A percentile compares a stretch with the other conserved stretches of the same genome.
Conservation (phyloP, 1,140 invertebrate genomes). For the Aporrectodea caliginosa region DNA sequence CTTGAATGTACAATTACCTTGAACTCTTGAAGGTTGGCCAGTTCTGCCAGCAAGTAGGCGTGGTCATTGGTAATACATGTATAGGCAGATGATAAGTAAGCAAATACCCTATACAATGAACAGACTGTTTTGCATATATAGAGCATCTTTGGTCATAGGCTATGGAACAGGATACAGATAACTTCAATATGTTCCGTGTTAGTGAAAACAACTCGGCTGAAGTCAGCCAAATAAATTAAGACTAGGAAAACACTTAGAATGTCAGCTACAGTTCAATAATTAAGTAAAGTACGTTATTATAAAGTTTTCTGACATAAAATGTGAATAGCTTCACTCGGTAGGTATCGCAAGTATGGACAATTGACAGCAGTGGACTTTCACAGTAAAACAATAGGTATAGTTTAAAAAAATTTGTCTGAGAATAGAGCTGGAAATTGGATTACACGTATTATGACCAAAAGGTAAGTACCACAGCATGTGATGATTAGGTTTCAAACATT, state of each 20-base stretch:
- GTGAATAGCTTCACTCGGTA: too few relatives aligned
- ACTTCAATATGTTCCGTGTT: not conserved
- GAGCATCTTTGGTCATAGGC: not conserved
- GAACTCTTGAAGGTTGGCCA: not conserved
- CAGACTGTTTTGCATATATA: not conserved
- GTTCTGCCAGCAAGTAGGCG: not conserved
- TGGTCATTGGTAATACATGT: too few relatives aligned
- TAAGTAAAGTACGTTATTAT: too few relatives aligned
- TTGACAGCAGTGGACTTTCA: too few relatives aligned
- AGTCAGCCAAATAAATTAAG: not conserved
- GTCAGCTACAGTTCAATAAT: not conserved
- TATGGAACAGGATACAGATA: not conserved
- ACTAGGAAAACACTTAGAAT: not conserved
- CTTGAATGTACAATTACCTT: not conserved
- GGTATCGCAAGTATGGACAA: too few relatives aligned
- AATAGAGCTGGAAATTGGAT: too few relatives aligned
- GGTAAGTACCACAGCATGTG: too few relatives aligned
- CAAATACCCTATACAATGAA: not conserved
- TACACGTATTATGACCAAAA: too few relatives aligned
- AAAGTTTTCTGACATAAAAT: too few relatives aligned
- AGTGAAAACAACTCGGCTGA: not conserved
- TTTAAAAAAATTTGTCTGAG: too few relatives aligned
- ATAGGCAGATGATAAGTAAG: constrained; percentile 9
- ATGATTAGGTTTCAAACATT: too few relatives aligned
- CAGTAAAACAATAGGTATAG: too few relatives aligned